A percentile compares a stretch with the other conserved stretches of the same genome.
phyloP scores from a whole-genome alignment of 2,888 invertebrate genomes.

The Atethmia centrago region DNA sequence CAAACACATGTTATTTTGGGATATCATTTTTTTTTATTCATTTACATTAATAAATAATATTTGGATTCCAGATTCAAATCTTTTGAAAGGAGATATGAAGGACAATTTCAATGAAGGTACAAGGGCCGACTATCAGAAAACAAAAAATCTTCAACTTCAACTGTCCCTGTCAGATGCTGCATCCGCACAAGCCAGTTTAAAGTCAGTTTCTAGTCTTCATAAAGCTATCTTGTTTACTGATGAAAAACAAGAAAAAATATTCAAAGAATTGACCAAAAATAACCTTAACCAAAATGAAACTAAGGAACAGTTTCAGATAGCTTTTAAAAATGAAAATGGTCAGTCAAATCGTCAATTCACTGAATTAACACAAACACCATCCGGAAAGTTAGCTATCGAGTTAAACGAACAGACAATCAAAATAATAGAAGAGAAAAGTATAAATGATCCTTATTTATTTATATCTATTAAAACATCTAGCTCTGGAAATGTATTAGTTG shows the following conservation, averaged over 20 bases:
- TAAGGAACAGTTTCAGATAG: conserved; percentile 51
- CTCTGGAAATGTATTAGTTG: conserved; percentile 67
- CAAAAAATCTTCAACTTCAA: conserved; percentile 18
- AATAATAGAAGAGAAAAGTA: conserved; percentile 68
- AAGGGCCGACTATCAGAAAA: conserved; percentile 44
- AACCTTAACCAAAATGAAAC: conserved; percentile 29
- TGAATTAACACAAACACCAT: conserved; percentile 66
- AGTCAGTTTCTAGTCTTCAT: conserved; percentile 22
- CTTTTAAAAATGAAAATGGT: conserved; percentile 44
- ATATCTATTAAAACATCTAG: conserved; percentile 66
- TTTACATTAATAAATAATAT: not conserved
- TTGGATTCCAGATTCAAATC: conserved; percentile 78
- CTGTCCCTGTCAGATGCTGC: not conserved
- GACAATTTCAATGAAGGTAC: conserved; percentile 61
- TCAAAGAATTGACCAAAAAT: conserved; percentile 10
- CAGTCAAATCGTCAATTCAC: conserved; percentile 49
- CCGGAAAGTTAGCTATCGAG: conserved; percentile 70
- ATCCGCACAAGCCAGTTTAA: not conserved
- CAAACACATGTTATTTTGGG: conserved; percentile 7
- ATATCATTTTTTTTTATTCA: conserved; percentile 11
- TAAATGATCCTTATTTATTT: conserved; percentile 61
- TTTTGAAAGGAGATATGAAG: conserved; percentile 67
- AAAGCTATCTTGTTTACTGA: conserved; percentile 14
- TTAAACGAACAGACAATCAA: conserved; percentile 72
- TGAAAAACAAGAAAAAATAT: conserved; percentile 29